These are phyloP conservation scores for Pangasius larnaudii DNA, from an alignment of 2,797 vertebrate genomes.

Conservation along the genomic window DNA sequence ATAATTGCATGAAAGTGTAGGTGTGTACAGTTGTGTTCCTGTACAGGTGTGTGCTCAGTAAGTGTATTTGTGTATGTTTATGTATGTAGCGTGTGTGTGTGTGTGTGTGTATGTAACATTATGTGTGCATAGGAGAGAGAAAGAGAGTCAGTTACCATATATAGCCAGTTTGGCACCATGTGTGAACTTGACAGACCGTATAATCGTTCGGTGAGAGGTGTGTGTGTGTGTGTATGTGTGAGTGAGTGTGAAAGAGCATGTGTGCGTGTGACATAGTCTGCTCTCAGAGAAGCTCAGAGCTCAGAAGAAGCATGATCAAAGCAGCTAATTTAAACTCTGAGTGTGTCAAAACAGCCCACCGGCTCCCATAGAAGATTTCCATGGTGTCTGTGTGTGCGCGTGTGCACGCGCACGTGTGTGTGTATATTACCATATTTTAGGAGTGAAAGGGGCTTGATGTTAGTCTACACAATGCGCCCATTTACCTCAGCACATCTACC, in stretches of 20 bases:
- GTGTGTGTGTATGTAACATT: neutral
- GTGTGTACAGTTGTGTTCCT: too few species aligned
- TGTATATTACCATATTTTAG: neutral
- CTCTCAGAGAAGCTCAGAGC: conserved; percentile 35
- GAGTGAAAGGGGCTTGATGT: conserved; percentile 1
- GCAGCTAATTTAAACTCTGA: conserved; percentile 42
- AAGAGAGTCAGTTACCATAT: conserved; percentile 16
- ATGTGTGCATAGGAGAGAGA: neutral
- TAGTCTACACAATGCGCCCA: neutral
- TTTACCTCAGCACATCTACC: neutral
- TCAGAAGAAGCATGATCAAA: conserved; percentile 47
- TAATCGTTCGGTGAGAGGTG: conserved; percentile 35
- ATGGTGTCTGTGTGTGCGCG: neutral
- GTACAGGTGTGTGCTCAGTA: too few species aligned
- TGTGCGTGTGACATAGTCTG: conserved; percentile 1
- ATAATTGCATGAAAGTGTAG: too few species aligned
- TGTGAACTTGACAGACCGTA: conserved; percentile 36
- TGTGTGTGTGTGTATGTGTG: neutral
- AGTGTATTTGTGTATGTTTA: too few species aligned
- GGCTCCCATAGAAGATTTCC: conserved; percentile 1
- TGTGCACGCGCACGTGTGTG: neutral
- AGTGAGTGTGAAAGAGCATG: neutral
- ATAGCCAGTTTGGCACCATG: conserved; percentile 25
- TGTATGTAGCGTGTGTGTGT: neutral
- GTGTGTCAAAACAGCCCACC: conserved; percentile 34